Base-by-base conservation (phyloP, 2,113 vertebrate species). In the Brachirus orientalis region DNA sequence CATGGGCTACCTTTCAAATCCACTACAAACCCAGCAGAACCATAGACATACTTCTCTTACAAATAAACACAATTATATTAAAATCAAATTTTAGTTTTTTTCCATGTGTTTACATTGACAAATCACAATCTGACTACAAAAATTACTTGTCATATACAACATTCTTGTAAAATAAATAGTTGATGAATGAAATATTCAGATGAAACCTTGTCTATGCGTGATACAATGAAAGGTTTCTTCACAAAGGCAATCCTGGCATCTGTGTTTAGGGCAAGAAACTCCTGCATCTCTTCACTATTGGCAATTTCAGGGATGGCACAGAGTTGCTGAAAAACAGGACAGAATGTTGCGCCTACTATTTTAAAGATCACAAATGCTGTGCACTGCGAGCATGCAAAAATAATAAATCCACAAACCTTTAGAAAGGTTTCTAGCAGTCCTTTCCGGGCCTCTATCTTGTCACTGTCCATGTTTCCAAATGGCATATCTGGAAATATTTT, bases 401-500 rank as follows among this genome's bases (percentile, higher is more conserved):
- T 10, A n/a, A 36, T 20, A 0, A 50, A 18, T 54, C 18, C 8
- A 68, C 77, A 9, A 18, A 98, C 98, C 93, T 96, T 97, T 11
- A 99, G 80, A 77, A 98, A 99, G 7, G 95, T 95, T 69, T 99
- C 97, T 46, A 99, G 82, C 22, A 98, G 93, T 52, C 95, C 93
- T 89, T 96, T 98, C 48, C 98, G 92, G 79, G 98, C 97, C 85
- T 99, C 98, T 4, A 99, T 97, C 89, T 94, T 96, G 56, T 99
- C 98, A 1, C 94, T 98, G 89, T 99, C 98, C 98, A 99, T 99
- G 83, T 99, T 99, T 78, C 97, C 98, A 90, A 99, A 99, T 0
- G 98, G 98, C 66, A 99, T 95, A 63, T 99, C 98, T 2, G 98
- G 98, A 86, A 99, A 98, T 22, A 99, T 89, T 69, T 98, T 99